Evolutionary conservation across 2,113 vertebrate genomes (phyloP).

Genomic region (Aphyosemion australe): DNA sequence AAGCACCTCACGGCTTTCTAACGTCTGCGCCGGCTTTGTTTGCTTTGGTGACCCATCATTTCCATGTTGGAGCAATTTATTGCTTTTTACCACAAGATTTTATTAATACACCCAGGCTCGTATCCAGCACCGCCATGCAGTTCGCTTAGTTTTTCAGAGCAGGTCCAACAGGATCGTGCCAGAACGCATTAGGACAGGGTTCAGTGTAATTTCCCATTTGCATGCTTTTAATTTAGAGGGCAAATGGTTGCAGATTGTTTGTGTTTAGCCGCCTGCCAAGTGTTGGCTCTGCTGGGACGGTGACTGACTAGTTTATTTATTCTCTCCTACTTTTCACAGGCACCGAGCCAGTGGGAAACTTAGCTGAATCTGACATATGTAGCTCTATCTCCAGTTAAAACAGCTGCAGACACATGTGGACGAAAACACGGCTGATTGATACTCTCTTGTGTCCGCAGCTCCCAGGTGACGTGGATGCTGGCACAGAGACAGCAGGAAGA

Average conservation of each 20-base stretch:
- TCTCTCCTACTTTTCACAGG: conserved; percentile 34
- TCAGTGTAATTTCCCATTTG: conserved; percentile 54
- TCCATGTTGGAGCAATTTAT: background rate
- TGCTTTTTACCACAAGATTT: conserved; percentile 10
- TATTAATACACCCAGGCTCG: conserved; percentile 36
- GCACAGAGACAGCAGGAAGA: conserved; percentile 97
- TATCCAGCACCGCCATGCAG: conserved; percentile 29
- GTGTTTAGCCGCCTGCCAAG: conserved; percentile 55
- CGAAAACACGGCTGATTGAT: conserved; percentile 14
- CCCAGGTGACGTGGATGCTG: conserved; percentile 99
- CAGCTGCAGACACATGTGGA: conserved; percentile 4
- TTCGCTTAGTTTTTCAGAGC: conserved; percentile 27
- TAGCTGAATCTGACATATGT: conserved; percentile 10
- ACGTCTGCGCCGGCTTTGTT: background rate
- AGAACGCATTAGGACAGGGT: conserved; percentile 50
- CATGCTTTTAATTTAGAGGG: conserved; percentile 54
- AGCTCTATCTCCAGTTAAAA: background rate
- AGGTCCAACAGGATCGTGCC: conserved; percentile 40
- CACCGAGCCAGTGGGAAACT: conserved; percentile 25
- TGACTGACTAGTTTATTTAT: conserved; percentile 53
- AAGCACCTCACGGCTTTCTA: background rate
- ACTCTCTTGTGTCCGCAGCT: conserved; percentile 76
- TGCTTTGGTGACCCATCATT: background rate
- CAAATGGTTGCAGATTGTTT: conserved; percentile 39
- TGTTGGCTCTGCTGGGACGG: conserved; percentile 30